phyloP scores from a whole-genome alignment of 1,140 invertebrate species.

The Diachasma alloeum region DNA sequence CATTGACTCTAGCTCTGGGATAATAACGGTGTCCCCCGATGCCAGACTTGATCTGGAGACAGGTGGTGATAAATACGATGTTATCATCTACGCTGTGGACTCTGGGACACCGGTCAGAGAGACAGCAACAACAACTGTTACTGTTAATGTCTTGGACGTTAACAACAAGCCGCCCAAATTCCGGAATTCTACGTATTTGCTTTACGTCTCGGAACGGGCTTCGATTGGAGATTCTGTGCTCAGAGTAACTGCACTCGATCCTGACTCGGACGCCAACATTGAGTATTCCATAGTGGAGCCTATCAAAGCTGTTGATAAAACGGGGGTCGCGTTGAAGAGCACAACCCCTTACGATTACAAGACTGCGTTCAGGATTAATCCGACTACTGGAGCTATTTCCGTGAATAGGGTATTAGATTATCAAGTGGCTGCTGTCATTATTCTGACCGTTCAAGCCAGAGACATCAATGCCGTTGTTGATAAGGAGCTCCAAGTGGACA shows the following conservation, averaged over 20 bases:
- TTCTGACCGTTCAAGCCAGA: constrained; percentile 76
- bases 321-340: constrained; percentile 73
- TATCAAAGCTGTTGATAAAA: constrained; percentile 77
- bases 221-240: constrained; percentile 72
- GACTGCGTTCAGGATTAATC: constrained; percentile 76
- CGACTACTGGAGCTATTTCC: constrained; percentile 73
- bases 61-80: constrained; percentile 72
- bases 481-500: constrained; percentile 72
- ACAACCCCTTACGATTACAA: constrained; percentile 72
- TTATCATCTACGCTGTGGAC: constrained; percentile 78
- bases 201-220: constrained; percentile 77
- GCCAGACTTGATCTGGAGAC: constrained; percentile 78
- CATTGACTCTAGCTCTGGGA: constrained; percentile 75
- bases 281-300: constrained; percentile 76
- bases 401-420: constrained; percentile 78
- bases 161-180: constrained; percentile 86
- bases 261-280: constrained; percentile 74
- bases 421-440: constrained; percentile 81
- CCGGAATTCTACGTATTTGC: constrained; percentile 70
- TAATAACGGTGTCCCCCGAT: constrained; percentile 77
- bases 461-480: constrained; percentile 77
- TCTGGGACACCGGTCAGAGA: constrained; percentile 77
- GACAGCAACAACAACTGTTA: constrained; percentile 78
- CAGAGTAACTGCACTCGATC: constrained; percentile 73
- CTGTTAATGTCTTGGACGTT: constrained; percentile 78